These are phyloP conservation scores for Drosophila neutralis DNA, from an alignment of 2,888 invertebrate genomes.

Conservation along the genomic window DNA sequence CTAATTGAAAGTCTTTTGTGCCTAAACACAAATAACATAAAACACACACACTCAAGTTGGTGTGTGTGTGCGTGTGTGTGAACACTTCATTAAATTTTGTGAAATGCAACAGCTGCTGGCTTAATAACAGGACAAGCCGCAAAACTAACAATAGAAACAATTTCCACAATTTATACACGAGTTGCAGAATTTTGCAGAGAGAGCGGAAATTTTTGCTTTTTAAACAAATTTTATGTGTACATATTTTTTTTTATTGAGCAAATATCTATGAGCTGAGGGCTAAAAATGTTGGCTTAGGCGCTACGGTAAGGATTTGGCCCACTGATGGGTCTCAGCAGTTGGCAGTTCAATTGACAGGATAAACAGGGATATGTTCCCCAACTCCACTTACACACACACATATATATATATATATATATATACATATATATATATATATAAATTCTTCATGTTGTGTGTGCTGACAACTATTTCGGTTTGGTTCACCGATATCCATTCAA, in stretches of 20 bases:
- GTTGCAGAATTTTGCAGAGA: slow-evolving; percentile 21
- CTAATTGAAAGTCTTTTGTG: slow-evolving; percentile 55
- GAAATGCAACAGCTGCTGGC: slow-evolving; percentile 66
- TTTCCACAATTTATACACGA: slow-evolving; percentile 36
- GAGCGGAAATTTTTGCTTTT: slow-evolving; percentile 18
- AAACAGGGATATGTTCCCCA: slow-evolving; percentile 40
- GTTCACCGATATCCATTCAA: slow-evolving; percentile 61
- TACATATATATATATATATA: not conserved
- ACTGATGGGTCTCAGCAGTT: slow-evolving; percentile 15
- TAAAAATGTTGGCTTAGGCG: slow-evolving; percentile 28
- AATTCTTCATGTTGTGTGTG: slow-evolving; percentile 38
- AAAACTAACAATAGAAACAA: slow-evolving; percentile 45
- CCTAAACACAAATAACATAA: slow-evolving; percentile 42
- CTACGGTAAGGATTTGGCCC: slow-evolving; percentile 34
- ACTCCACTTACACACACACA: not conserved
- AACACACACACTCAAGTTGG: slow-evolving; percentile 20
- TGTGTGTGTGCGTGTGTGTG: slow-evolving; percentile 15
- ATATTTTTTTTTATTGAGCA: slow-evolving; percentile 5
- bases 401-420: not conserved
- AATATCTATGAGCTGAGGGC: slow-evolving; percentile 34
- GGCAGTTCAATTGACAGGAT: slow-evolving; percentile 59
- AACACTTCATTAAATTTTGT: slow-evolving; percentile 64
- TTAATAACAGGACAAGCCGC: slow-evolving; percentile 55
- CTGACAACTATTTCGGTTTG: slow-evolving; percentile 62
- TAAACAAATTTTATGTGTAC: slow-evolving; percentile 11